Conservation (phyloP, 2,888 invertebrate genomes). For the Melanargia galathea region DNA sequence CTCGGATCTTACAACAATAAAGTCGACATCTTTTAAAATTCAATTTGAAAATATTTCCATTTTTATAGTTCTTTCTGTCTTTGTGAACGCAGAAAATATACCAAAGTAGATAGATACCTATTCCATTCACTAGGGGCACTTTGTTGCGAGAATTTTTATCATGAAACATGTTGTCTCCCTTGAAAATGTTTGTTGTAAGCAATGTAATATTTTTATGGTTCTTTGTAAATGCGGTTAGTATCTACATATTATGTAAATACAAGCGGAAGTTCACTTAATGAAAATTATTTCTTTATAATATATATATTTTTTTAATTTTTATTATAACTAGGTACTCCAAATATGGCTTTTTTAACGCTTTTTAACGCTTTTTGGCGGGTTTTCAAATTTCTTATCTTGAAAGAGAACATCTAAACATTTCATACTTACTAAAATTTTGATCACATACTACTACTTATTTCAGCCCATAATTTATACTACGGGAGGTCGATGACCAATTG, state of each 20-base stretch:
- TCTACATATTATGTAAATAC: too few relatives aligned
- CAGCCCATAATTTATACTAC: too few relatives aligned
- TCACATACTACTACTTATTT: too few relatives aligned
- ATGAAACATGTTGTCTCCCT: neutral
- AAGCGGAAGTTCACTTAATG: too few relatives aligned
- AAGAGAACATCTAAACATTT: too few relatives aligned
- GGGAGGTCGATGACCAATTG: too few relatives aligned
- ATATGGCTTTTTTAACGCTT: too few relatives aligned
- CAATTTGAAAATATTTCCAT: conserved; percentile 13
- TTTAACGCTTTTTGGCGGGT: too few relatives aligned
- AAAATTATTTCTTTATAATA: neutral
- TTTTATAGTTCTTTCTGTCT: conserved; percentile 17
- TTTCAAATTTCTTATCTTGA: too few relatives aligned
- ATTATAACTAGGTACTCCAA: too few relatives aligned
- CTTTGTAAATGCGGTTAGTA: neutral
- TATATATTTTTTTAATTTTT: too few relatives aligned
- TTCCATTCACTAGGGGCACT: neutral
- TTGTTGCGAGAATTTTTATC: neutral
- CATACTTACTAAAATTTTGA: too few relatives aligned
- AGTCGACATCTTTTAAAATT: conserved; percentile 1
- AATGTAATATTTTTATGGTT: neutral
- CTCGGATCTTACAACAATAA: neutral
- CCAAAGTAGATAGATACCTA: neutral
- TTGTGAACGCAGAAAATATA: conserved; percentile 4
- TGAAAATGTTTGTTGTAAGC: neutral